These are phyloP conservation scores for Sicus ferrugineus DNA, from an alignment of 2,888 invertebrate genomes.

Conservation along the genomic window DNA sequence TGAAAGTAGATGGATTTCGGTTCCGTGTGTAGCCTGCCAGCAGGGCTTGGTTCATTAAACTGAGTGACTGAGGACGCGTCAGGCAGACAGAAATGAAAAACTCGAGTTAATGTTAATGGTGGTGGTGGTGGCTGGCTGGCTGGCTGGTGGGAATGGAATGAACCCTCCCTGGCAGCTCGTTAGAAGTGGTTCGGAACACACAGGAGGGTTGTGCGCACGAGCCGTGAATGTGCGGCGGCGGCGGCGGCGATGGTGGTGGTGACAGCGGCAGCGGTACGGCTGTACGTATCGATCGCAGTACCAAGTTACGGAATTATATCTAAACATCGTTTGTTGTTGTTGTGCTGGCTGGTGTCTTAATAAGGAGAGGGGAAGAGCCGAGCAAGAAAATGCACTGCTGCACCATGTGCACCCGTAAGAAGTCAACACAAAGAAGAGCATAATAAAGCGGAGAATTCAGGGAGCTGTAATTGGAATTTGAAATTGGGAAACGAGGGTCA, in stretches of 20 bases:
- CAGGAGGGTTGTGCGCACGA: slow-evolving; percentile 16
- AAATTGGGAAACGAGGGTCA: slow-evolving; percentile 43
- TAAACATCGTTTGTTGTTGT: slow-evolving; percentile 17
- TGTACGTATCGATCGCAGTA: slow-evolving; percentile 15
- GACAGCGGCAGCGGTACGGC: slow-evolving; percentile 29
- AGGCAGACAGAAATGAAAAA: slow-evolving; percentile 15
- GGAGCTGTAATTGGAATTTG: slow-evolving; percentile 41
- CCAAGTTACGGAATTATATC: slow-evolving; percentile 14
- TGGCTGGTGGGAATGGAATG: slow-evolving; percentile 37
- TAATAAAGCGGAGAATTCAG: neutral
- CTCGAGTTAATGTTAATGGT: slow-evolving; percentile 44
- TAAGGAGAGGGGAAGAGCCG: neutral
- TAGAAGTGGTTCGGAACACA: slow-evolving; percentile 13
- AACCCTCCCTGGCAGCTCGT: slow-evolving; percentile 11
- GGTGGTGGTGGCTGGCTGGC: slow-evolving; percentile 37
- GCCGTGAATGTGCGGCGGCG: slow-evolving; percentile 43
- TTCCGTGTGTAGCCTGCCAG: neutral
- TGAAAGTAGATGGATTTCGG: slow-evolving; percentile 16
- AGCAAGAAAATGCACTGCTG: slow-evolving; percentile 7
- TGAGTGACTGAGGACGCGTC: neutral
- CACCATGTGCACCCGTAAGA: slow-evolving; percentile 29
- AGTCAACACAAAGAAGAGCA: neutral
- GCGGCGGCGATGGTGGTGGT: slow-evolving; percentile 37
- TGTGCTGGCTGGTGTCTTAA: slow-evolving; percentile 8
- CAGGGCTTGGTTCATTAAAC: slow-evolving; percentile 25